These are phyloP conservation scores for Chlamydotis undulata DNA, from an alignment of 2,113 vertebrate species.

Conservation along the genomic window DNA sequence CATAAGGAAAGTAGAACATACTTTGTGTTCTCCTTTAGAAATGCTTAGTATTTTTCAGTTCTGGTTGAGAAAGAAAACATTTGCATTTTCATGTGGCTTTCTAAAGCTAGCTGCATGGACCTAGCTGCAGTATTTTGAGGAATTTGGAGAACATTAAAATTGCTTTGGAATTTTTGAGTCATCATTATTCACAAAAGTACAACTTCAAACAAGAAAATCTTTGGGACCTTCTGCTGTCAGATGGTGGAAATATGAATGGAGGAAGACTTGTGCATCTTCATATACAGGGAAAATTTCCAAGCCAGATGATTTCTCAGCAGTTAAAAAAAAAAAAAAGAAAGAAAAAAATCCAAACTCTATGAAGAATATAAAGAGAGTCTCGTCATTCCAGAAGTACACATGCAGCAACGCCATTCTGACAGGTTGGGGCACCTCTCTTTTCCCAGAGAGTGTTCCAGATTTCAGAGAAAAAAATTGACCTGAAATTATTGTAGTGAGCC, in stretches of 20 bases:
- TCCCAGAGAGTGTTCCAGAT: background rate
- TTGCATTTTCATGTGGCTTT: conserved; percentile 55
- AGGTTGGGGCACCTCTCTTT: background rate
- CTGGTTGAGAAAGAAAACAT: conserved; percentile 55
- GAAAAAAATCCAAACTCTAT: background rate
- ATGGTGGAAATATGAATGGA: background rate
- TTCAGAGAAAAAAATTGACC: background rate
- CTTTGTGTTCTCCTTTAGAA: conserved; percentile 54
- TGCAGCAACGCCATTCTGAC: background rate
- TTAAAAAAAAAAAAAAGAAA: background rate
- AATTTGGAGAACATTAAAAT: background rate
- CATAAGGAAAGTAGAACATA: conserved; percentile 56
- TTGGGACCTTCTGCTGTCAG: background rate
- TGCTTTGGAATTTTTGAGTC: conserved; percentile 3
- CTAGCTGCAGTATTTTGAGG: background rate
- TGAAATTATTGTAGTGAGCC: background rate
- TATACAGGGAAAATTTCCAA: background rate
- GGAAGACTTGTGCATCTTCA: background rate
- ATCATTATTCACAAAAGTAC: background rate
- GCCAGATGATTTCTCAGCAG: background rate
- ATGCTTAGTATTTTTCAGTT: conserved; percentile 48
- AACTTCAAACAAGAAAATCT: conserved; percentile 2
- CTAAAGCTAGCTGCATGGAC: background rate
- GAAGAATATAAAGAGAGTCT: background rate
- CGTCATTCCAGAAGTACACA: background rate